These are phyloP conservation scores for Dynastes tityus DNA, from an alignment of 2,888 invertebrate genomes.

Conservation along the genomic window DNA sequence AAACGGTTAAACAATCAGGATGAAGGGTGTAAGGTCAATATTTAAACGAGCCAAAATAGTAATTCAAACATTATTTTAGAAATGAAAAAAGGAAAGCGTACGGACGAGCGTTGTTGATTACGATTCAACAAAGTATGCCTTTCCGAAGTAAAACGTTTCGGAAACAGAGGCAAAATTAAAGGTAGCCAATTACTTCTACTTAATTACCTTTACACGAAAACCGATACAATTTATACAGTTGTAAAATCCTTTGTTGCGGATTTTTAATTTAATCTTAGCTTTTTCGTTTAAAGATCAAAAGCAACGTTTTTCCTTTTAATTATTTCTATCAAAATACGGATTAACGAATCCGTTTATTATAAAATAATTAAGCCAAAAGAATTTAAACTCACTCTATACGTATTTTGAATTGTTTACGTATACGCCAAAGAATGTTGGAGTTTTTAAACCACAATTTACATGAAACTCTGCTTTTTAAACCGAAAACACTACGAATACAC, in stretches of 20 bases:
- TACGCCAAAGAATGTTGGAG: too few relatives aligned
- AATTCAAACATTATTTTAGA: not conserved
- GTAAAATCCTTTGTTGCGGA: not conserved
- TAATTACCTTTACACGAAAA: slow-evolving; percentile 8
- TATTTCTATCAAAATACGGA: too few relatives aligned
- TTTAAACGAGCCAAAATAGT: slow-evolving; percentile 14
- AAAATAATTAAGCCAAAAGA: too few relatives aligned
- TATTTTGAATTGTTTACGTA: too few relatives aligned
- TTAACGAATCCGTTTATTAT: too few relatives aligned
- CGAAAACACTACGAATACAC: too few relatives aligned
- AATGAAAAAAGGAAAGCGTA: slow-evolving; percentile 5
- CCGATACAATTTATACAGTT: slow-evolving; percentile 18
- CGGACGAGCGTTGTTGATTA: not conserved
- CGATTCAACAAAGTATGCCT: not conserved
- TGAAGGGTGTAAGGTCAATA: slow-evolving; percentile 9
- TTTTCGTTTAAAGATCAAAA: not conserved
- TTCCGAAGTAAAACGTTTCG: not conserved
- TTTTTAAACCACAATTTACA: too few relatives aligned
- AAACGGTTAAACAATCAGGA: not conserved
- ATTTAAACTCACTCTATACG: too few relatives aligned
- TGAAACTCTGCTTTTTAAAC: too few relatives aligned
- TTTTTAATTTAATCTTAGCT: not conserved
- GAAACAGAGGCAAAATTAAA: slow-evolving; percentile 8
- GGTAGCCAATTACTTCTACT: slow-evolving; percentile 9
- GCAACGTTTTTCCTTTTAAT: too few relatives aligned